Conservation (phyloP, 2,797 vertebrate genomes). For the Sylvilagus floridanus region DNA sequence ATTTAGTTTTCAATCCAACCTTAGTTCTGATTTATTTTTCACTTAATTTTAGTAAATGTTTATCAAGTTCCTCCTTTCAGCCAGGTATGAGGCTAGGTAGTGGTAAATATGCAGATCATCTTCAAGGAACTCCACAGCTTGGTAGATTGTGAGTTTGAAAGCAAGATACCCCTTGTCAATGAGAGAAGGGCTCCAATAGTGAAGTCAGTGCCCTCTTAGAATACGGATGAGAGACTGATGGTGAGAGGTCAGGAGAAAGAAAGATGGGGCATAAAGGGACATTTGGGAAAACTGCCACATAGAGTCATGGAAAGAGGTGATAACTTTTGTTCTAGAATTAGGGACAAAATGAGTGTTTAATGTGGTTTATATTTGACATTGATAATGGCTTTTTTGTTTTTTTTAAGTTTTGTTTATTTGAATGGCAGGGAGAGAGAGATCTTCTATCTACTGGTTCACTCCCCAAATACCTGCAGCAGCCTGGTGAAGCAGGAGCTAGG, state of each 20-base stretch:
- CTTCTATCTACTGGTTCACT: too few species aligned
- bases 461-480: too few species aligned
- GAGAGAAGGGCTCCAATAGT: not conserved
- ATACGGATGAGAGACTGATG: not conserved
- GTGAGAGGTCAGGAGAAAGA: not conserved
- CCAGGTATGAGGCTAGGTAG: not conserved
- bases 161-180: not conserved
- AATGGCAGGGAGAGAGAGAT: too few species aligned
- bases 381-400: not conserved
- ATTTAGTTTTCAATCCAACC: not conserved
- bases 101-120: not conserved
- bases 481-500: too few species aligned
- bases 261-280: not conserved
- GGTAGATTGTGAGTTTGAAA: not conserved
- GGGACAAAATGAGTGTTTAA: not conserved
- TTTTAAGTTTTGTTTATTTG: not conserved
- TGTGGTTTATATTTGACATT: not conserved
- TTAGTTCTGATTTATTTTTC: slow-evolving; percentile 53
- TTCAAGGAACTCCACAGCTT: not conserved
- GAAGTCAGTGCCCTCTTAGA: not conserved
- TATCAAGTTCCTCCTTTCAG: slow-evolving; percentile 9
- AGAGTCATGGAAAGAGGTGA: not conserved
- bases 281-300: not conserved
- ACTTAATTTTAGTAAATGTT: slow-evolving; percentile 37
- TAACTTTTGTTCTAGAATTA: not conserved